A percentile compares a stretch with the other conserved stretches of the same genome.
Conservation (phyloP, 2,797 vertebrate genomes). For the Peromyscus melanophrys region DNA sequence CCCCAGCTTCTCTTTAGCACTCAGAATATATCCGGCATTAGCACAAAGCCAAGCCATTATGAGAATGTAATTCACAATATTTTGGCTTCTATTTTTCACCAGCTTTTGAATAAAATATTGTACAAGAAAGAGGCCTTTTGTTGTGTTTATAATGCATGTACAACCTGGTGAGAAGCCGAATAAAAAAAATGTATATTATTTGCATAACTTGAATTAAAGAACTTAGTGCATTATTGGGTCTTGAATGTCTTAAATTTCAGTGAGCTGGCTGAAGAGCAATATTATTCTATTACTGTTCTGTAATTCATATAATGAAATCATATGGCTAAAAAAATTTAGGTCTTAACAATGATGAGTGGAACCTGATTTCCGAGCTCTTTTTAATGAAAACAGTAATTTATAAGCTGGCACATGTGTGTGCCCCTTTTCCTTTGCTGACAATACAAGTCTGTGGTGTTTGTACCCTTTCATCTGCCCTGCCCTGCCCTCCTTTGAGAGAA, state of each 20-base stretch:
- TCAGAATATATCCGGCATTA: slow-evolving; percentile 73
- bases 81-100: slow-evolving; percentile 84
- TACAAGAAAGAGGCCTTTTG: slow-evolving; percentile 84
- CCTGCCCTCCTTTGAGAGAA: slow-evolving; percentile 83
- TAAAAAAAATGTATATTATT: slow-evolving; percentile 86
- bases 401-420: slow-evolving; percentile 75
- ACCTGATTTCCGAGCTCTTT: slow-evolving; percentile 87
- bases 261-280: slow-evolving; percentile 70
- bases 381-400: slow-evolving; percentile 88
- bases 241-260: slow-evolving; percentile 79
- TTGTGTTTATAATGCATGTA: slow-evolving; percentile 85
- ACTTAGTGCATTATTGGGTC: slow-evolving; percentile 71
- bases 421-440: slow-evolving; percentile 89
- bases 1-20: slow-evolving; percentile 62
- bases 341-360: slow-evolving; percentile 83
- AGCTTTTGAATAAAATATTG: slow-evolving; percentile 82
- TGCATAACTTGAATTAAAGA: slow-evolving; percentile 86
- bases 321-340: slow-evolving; percentile 78
- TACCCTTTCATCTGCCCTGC: slow-evolving; percentile 88
- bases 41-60: slow-evolving; percentile 77
- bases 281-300: slow-evolving; percentile 80
- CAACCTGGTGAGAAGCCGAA: slow-evolving; percentile 84
- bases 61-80: slow-evolving; percentile 84
- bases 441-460: slow-evolving; percentile 88
- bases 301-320: slow-evolving; percentile 85